Evolutionary conservation across 2,888 invertebrate genomes (phyloP).

Genomic region (Cremastinae sp.): DNA sequence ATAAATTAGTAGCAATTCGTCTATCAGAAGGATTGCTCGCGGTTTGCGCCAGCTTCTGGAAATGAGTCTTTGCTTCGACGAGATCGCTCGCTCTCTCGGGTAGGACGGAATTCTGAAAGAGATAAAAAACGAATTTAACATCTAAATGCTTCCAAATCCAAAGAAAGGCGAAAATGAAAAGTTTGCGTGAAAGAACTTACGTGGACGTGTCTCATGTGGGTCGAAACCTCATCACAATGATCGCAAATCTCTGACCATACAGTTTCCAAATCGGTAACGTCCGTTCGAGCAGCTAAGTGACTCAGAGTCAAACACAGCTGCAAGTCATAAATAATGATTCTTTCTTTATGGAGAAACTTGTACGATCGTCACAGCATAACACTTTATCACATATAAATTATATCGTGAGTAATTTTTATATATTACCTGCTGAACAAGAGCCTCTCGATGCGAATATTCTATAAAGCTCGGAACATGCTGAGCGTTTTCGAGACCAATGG

Average conservation of each 20-base stretch:
- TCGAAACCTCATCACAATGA: conserved; percentile 71
- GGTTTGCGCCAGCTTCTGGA: conserved; percentile 68
- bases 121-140: background rate
- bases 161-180: background rate
- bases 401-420: background rate
- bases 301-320: conserved; percentile 89
- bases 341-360: background rate
- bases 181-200: conserved; percentile 61
- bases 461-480: conserved; percentile 90
- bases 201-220: conserved; percentile 75
- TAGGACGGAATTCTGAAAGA: conserved; percentile 73
- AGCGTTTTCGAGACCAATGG: conserved; percentile 89
- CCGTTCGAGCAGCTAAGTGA: conserved; percentile 83
- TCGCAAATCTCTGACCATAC: conserved; percentile 74
- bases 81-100: conserved; percentile 77
- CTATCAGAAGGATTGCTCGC: conserved; percentile 68
- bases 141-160: background rate
- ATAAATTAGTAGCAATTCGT: conserved; percentile 69
- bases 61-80: conserved; percentile 71
- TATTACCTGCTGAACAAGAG: conserved; percentile 89
- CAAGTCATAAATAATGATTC: conserved; percentile 68
- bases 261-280: conserved; percentile 71
- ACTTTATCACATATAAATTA: background rate
- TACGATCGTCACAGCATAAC: too few relatives aligned
- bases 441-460: conserved; percentile 92